Conservation (phyloP, 2,888 invertebrate species). For the Lasioglossum figueresi region DNA sequence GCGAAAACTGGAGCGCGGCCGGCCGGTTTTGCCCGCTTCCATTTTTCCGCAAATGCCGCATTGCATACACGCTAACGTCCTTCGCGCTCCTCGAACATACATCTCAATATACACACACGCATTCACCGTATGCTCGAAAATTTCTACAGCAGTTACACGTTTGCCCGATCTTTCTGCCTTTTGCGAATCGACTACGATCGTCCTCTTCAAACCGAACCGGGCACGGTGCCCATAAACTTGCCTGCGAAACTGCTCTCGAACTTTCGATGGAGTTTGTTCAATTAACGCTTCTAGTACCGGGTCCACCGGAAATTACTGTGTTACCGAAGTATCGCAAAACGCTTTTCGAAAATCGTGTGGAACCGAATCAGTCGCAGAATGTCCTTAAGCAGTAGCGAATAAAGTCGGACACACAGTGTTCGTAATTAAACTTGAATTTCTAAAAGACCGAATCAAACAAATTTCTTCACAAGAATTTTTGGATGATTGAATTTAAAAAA, state of each 20-base stretch:
- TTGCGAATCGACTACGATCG: background rate
- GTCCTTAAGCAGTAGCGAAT: too few species aligned
- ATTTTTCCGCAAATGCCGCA: constrained; percentile 13
- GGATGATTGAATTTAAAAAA: too few species aligned
- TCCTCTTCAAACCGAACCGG: background rate
- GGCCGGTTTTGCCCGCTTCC: background rate
- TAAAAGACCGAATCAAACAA: too few species aligned
- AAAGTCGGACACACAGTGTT: too few species aligned
- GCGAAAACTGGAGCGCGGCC: constrained; percentile 10
- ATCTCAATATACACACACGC: background rate
- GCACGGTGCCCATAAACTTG: constrained; percentile 5
- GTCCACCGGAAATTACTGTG: background rate
- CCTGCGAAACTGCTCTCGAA: background rate
- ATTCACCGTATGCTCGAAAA: background rate
- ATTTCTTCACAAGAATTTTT: too few species aligned
- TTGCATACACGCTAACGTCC: constrained; percentile 18
- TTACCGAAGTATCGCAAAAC: background rate
- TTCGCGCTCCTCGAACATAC: background rate
- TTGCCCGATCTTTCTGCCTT: background rate
- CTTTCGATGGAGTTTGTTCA: background rate
- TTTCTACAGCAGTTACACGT: background rate
- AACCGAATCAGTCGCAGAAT: too few species aligned
- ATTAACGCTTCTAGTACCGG: background rate
- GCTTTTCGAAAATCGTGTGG: background rate
- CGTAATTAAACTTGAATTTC: too few species aligned